These are phyloP conservation scores for Andricus quercusramuli DNA, from an alignment of 2,888 invertebrate species.

Conservation along the genomic window DNA sequence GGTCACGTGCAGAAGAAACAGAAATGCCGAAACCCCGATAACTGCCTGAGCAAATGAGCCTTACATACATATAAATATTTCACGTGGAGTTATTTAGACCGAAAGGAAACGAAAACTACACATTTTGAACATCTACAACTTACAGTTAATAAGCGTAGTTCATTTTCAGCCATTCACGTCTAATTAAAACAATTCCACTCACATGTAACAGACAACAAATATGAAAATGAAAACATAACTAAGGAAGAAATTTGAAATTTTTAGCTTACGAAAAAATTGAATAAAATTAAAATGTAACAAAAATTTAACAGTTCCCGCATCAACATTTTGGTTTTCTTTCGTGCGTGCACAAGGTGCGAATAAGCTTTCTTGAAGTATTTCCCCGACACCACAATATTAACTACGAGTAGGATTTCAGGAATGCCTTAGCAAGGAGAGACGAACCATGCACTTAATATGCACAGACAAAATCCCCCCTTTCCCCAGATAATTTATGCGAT, in stretches of 20 bases:
- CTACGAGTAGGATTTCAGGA: constrained; percentile 65
- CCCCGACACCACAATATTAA: constrained; percentile 59
- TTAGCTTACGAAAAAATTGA: too few species aligned
- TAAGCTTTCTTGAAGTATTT: background rate
- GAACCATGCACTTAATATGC: constrained; percentile 69
- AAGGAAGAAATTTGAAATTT: too few species aligned
- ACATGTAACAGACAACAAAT: background rate
- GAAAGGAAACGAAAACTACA: background rate
- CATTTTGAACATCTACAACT: background rate
- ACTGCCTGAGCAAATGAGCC: constrained; percentile 64
- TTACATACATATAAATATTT: constrained; percentile 7
- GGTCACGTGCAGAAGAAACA: constrained; percentile 48
- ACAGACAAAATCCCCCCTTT: constrained; percentile 54
- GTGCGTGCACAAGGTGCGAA: background rate
- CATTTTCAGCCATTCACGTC: too few species aligned
- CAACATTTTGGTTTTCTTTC: too few species aligned
- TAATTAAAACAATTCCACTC: background rate
- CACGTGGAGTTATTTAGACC: background rate
- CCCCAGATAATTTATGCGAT: constrained; percentile 68
- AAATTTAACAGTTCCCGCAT: too few species aligned
- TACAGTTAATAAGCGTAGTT: too few species aligned
- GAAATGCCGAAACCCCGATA: constrained; percentile 65
- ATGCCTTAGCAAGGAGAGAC: constrained; percentile 57
- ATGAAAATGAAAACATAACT: background rate
- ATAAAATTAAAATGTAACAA: too few species aligned